Base-by-base conservation (phyloP, 1,140 invertebrate species). In the Drosophila jambulina region DNA sequence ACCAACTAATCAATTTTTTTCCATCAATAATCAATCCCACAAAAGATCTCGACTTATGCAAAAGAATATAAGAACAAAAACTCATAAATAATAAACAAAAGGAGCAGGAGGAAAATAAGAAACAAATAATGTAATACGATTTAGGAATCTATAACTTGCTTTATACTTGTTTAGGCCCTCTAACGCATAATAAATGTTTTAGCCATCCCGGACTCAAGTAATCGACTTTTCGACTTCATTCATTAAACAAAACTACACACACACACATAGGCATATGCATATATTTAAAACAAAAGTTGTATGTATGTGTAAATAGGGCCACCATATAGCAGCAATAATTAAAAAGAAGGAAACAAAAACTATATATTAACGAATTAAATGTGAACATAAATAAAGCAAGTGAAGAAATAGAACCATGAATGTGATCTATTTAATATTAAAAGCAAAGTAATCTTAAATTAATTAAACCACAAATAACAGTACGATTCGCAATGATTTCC, bases 361-460 rank as follows among this genome's bases (percentile, higher is more conserved):
- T 27, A 27, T 27, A 32, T 78, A 88, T 80, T 78, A 64, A 80
- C 78, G 64, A 87, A 70, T 64, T 59, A 83, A 87, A 85, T 84
- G 81, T 88, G 85, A 90, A 90, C 81, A 88, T 90, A 90, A 85
- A 68, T 76, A 67, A 78, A 76, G 65, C 78, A 90, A 84, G 84
- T 88, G 75, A 90, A 78, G 57, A 88, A 90, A 91, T 91, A 92
- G 91, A 92, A 92, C 91, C 87, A 92, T 92, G 88, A 90, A 92
- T 92, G 91, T 92, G 91, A 92, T 92, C 91, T 92, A 92, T 91
- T 91, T 87, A 91, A 91, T 91, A 85, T 84, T 65, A 62, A 68
- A 68, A 68, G 63, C 60, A 49, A 75, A 75, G 34, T 75, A 76
- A 76, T 65, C 45, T 65, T 75, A 56, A 63, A 54, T 54, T 38